These are phyloP conservation scores for Drosophila incognita DNA, from an alignment of 2,888 invertebrate genomes.

Conservation along the genomic window DNA sequence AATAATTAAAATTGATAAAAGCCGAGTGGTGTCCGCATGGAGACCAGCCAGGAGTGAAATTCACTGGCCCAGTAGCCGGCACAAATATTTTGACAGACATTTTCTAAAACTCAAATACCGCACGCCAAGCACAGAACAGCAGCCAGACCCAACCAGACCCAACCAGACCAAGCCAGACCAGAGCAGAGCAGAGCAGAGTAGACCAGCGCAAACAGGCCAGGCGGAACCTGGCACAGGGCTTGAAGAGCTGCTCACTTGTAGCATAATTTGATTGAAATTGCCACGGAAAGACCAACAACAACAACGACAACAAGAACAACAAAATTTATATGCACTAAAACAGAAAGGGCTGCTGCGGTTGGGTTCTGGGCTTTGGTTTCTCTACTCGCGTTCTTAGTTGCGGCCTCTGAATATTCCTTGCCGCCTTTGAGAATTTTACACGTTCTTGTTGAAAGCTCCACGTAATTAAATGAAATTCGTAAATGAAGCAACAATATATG, in stretches of 20 bases:
- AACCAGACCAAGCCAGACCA: conserved; percentile 15
- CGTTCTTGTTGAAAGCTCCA: conserved; percentile 2
- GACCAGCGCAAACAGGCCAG: background rate
- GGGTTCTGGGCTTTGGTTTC: conserved; percentile 4
- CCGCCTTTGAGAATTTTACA: conserved; percentile 57
- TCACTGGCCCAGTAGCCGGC: conserved; percentile 30
- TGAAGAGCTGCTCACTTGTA: conserved; percentile 50
- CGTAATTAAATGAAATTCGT: background rate
- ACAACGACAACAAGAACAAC: conserved; percentile 15
- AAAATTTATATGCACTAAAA: background rate
- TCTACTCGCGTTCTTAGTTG: conserved; percentile 16
- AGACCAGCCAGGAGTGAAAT: conserved; percentile 1
- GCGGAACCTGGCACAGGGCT: background rate
- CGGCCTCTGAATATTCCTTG: conserved; percentile 30
- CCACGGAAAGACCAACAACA: conserved; percentile 39
- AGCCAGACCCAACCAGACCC: conserved; percentile 1
- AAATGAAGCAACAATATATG: background rate
- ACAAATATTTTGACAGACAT: conserved; percentile 65
- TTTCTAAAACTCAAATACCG: conserved; percentile 66
- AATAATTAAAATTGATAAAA: conserved; percentile 78
- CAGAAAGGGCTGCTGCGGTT: conserved; percentile 17
- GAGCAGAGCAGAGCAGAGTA: background rate
- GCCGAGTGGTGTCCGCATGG: conserved; percentile 18
- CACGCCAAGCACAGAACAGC: conserved; percentile 47
- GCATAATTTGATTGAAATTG: conserved; percentile 75